Evolutionary conservation across 2,888 invertebrate genomes (phyloP), one percentile per base, ranked within the genome.

Genomic region (Hemicrepidius hirtus): DNA sequence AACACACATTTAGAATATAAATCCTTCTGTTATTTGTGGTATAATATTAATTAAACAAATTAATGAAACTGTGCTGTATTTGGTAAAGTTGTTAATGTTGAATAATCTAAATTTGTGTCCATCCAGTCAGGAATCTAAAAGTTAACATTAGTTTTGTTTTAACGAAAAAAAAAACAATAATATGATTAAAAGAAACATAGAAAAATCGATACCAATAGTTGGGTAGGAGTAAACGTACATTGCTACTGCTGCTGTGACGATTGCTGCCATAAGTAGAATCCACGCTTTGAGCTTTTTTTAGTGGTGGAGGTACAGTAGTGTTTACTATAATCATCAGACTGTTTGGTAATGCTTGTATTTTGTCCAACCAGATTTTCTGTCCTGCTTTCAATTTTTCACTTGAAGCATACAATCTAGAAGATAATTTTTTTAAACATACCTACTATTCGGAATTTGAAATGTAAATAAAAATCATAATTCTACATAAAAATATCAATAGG

Each of bases 241-340:
- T 57, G 20, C 7, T 37, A 20, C 37, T 21, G 20, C 37, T 49
- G 49, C 18, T 44, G 35, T 21, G 21, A 10, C 24, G 24, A 28
- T 21, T 20, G 32, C 35, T 62, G 12, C 16, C 37, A 16, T 44
- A 28, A 21, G 13, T 44, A 21, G 41, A 62, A 44, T 62, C 60
- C 13, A 44, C 60, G 40, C 57, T 57, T 40, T 41, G 24, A 21
- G 41, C 18, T 49, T 63, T 60, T 37, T 24, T 7, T 21, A 68
- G 20, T 10, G 82, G 80, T 10, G 91, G 82, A 0, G 90, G 91
- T 0, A 89, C 89, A 1, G 91, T 92, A 0, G 92, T 92, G 77
- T 92, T 89, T 3, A 92, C 89, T 75, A 91, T 85, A 4, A 92
- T 85, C 63, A 91, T 87, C 6, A 92, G 84, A 75, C 90, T 89